Evolutionary conservation across 2,888 invertebrate species (phyloP).

Genomic region (Leptothorax acervorum): DNA sequence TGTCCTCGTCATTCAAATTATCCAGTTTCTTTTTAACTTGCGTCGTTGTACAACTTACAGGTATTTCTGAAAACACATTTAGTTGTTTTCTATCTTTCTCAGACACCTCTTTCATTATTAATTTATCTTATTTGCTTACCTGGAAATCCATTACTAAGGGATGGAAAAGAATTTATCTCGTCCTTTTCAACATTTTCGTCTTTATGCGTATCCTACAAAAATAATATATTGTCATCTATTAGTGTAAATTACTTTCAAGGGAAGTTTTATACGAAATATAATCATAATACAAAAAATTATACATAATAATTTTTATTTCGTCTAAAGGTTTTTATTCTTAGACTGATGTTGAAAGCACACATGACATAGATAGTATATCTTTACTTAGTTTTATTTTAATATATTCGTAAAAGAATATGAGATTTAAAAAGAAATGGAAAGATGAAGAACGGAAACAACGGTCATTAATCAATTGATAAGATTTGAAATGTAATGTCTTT

Average conservation of each 20-base stretch:
- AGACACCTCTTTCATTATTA: not conserved
- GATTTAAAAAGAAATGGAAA: not conserved
- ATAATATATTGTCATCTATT: not conserved
- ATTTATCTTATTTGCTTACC: constrained; percentile 58
- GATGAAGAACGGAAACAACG: not conserved
- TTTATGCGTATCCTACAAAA: constrained; percentile 5
- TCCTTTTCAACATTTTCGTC: constrained; percentile 43
- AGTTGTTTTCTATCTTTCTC: not conserved
- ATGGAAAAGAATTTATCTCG: constrained; percentile 60
- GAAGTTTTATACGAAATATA: not conserved
- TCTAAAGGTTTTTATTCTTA: not conserved
- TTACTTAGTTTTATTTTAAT: constrained; percentile 1
- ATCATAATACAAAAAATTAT: not conserved
- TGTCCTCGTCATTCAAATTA: constrained; percentile 56
- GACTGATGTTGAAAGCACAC: not conserved
- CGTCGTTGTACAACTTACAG: constrained; percentile 51
- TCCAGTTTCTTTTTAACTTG: constrained; percentile 59
- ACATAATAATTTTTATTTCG: not conserved
- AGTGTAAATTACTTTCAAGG: not conserved
- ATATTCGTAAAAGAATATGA: not conserved
- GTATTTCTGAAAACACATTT: constrained; percentile 51
- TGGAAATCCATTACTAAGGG: constrained; percentile 64
- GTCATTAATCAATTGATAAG: not conserved
- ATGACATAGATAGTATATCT: not conserved
- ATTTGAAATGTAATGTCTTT: constrained; percentile 30